A percentile compares a stretch with the other conserved stretches of the same genome.
phyloP scores from a whole-genome alignment of 1,140 invertebrate genomes.

The Myzus persicae region DNA sequence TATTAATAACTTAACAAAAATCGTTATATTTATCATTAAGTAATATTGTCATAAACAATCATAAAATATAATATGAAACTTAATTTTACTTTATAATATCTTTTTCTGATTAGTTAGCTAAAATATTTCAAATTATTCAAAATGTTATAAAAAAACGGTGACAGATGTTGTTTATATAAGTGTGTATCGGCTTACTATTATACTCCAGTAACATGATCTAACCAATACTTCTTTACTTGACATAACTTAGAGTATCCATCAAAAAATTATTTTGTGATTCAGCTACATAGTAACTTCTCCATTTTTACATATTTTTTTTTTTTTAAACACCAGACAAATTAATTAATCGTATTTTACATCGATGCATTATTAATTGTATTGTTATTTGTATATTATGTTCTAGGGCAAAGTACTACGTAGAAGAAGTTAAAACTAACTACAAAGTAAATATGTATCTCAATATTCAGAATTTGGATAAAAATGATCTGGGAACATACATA shows the following conservation, averaged over 20 bases:
- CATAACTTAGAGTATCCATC: background rate
- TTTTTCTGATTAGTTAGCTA: too few relatives aligned
- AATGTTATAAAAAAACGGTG: too few relatives aligned
- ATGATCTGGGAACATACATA: constrained; percentile 86
- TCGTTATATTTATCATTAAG: background rate
- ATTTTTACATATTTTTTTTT: background rate
- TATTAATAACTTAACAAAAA: background rate
- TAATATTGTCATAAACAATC: background rate
- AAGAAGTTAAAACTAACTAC: constrained; percentile 79
- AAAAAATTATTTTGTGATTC: background rate
- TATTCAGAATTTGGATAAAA: constrained; percentile 77
- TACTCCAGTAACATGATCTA: background rate
- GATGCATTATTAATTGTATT: background rate
- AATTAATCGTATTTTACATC: background rate
- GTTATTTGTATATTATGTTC: constrained; percentile 24
- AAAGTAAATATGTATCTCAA: constrained; percentile 83
- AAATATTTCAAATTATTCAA: too few relatives aligned
- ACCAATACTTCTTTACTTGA: background rate
- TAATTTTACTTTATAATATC: too few relatives aligned
- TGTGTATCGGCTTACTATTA: too few relatives aligned
- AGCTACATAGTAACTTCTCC: too few relatives aligned
- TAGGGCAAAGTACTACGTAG: constrained; percentile 82
- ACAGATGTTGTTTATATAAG: too few relatives aligned
- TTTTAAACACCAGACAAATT: background rate
- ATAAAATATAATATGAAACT: background rate